These are phyloP conservation scores for Hybos culiciformis DNA, from an alignment of 2,888 invertebrate species.

Conservation along the genomic window DNA sequence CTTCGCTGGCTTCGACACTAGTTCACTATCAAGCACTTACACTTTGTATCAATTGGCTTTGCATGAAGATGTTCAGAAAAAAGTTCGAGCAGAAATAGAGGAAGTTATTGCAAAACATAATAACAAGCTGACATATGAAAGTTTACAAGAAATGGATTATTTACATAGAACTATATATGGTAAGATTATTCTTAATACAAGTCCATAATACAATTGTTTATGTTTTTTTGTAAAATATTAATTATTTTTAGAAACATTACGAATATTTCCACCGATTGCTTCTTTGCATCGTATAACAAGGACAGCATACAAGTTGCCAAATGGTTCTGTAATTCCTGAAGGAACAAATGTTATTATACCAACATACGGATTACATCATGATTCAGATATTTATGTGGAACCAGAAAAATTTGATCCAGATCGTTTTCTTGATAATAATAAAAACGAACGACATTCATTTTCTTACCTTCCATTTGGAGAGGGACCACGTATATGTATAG, in stretches of 20 bases:
- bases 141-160: constrained; percentile 31
- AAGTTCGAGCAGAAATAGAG: constrained; percentile 29
- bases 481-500: constrained; percentile 21
- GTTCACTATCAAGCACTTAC: constrained; percentile 31
- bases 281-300: constrained; percentile 8
- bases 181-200: constrained; percentile 13
- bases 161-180: constrained; percentile 32
- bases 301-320: constrained; percentile 15
- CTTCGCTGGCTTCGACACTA: constrained; percentile 38
- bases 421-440: constrained; percentile 23
- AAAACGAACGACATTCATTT: constrained; percentile 17
- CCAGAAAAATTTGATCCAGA: constrained; percentile 30
- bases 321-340: constrained; percentile 19
- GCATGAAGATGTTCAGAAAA: constrained; percentile 33
- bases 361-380: constrained; percentile 24
- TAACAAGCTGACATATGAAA: constrained; percentile 31
- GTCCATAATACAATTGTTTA: constrained; percentile 1
- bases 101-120: constrained; percentile 23
- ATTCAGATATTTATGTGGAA: constrained; percentile 26
- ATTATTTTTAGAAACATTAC: constrained; percentile 12
- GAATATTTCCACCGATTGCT: constrained; percentile 11
- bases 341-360: constrained; percentile 21
- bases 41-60: constrained; percentile 34
- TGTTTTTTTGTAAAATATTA: neutral
- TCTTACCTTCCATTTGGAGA: constrained; percentile 26